Conservation (phyloP, 1,140 invertebrate species). For the Orussus abietinus region DNA sequence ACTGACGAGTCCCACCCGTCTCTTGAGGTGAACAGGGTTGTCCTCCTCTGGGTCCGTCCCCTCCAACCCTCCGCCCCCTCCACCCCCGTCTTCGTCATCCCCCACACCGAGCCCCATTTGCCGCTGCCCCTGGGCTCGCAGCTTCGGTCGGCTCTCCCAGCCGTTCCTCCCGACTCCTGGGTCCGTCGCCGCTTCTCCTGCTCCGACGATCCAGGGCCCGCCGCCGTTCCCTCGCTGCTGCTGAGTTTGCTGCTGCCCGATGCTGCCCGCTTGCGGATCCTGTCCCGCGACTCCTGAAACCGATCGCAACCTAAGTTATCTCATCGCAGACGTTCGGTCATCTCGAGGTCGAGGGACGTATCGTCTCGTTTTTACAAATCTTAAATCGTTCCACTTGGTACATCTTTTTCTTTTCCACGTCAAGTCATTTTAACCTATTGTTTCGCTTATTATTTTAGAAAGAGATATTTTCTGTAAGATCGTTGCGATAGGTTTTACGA, state of each 20-base stretch:
- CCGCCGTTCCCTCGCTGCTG: constrained; percentile 11
- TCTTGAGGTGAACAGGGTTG: constrained; percentile 95
- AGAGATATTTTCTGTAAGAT: too few species aligned
- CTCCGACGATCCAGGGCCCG: constrained; percentile 16
- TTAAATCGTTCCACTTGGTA: too few species aligned
- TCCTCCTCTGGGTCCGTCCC: constrained; percentile 85
- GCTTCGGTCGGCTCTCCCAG: constrained; percentile 23
- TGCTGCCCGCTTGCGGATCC: constrained; percentile 29
- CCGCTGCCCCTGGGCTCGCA: constrained; percentile 24
- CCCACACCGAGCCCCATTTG: constrained; percentile 29
- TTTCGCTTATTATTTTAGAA: too few species aligned
- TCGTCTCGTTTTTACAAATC: too few species aligned
- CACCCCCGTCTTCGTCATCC: constrained; percentile 48
- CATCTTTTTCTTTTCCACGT: too few species aligned
- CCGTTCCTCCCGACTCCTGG: constrained; percentile 25
- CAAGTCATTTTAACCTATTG: too few species aligned
- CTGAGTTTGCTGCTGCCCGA: constrained; percentile 2
- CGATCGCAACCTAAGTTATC: neutral
- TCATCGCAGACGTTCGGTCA: too few species aligned
- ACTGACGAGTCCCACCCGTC: constrained; percentile 97
- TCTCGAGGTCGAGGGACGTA: too few species aligned
- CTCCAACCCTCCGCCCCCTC: constrained; percentile 66
- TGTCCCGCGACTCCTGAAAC: constrained; percentile 33
- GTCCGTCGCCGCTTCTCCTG: constrained; percentile 20
- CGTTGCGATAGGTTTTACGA: too few species aligned